Evolutionary conservation across 2,888 invertebrate genomes (phyloP).

Genomic region (Vesta saturnalis): DNA sequence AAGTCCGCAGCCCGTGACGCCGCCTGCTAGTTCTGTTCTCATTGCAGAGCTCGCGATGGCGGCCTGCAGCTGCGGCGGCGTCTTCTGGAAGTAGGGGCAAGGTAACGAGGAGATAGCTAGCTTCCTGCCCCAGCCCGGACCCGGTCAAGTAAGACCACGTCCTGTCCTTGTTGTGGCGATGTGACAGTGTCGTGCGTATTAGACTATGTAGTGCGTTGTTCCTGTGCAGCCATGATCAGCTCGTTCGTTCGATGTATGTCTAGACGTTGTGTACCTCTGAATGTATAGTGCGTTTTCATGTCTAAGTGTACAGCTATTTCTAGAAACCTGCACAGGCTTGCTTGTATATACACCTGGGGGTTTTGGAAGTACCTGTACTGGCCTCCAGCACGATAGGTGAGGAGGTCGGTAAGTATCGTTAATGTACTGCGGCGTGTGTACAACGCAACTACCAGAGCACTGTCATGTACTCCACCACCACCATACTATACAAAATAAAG

Average conservation of each 20-base stretch:
- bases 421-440: slow-evolving; percentile 50
- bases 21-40: slow-evolving; percentile 69
- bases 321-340: slow-evolving; percentile 42
- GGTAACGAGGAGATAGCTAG: slow-evolving; percentile 72
- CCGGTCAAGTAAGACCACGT: slow-evolving; percentile 64
- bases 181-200: slow-evolving; percentile 61
- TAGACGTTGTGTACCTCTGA: slow-evolving; percentile 58
- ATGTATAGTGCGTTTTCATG: slow-evolving; percentile 46
- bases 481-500: background rate
- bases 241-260: slow-evolving; percentile 63
- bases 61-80: slow-evolving; percentile 65
- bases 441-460: slow-evolving; percentile 61
- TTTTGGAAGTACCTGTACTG: slow-evolving; percentile 51
- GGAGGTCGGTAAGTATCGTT: slow-evolving; percentile 46
- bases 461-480: slow-evolving; percentile 54
- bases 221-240: slow-evolving; percentile 60
- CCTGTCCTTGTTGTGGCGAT: slow-evolving; percentile 63
- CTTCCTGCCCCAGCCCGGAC: slow-evolving; percentile 61
- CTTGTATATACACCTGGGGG: slow-evolving; percentile 39
- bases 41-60: slow-evolving; percentile 68
- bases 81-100: slow-evolving; percentile 71
- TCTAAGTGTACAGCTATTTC: slow-evolving; percentile 45
- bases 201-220: slow-evolving; percentile 62
- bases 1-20: slow-evolving; percentile 54
- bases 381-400: slow-evolving; percentile 52